Base-by-base conservation (phyloP, 2,113 vertebrate genomes). In the Bambusicola thoracicus region DNA sequence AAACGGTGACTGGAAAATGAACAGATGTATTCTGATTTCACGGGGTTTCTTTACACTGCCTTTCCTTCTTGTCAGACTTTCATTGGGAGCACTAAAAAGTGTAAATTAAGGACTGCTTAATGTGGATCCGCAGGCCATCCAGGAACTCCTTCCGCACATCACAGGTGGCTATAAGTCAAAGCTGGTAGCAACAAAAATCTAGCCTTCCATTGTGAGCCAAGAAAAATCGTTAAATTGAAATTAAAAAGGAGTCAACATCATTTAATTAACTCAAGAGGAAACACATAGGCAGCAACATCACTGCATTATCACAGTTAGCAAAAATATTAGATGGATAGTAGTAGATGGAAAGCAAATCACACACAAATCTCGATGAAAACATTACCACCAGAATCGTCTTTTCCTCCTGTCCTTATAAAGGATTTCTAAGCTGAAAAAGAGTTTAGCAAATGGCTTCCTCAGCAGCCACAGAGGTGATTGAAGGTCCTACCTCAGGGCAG, bases 371-470 rank as follows among this genome's bases (percentile, higher is more conserved):
- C 34, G 32, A 92, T 72, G 76, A 70, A 53, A 49, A 87, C 73
- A 38, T 74, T 67, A 83, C 66, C 13, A 4, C 36, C 13, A 5
- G 6, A 46, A 29, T 22, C 63, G 24, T 32, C 77, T 87, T 89
- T 87, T 90, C 46, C 53, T 67, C 41, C 41, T 87, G 36, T 29
- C 30, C 22, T 36, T 72, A 29, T 69, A 82, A 92, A 53, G 27
- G 43, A 65, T 72, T 93, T 85, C 72, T 85, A 81, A 81, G 41
- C 36, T 41, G 79, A 73, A 76, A 74, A 53, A 65, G 43, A 82
- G 30, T 59, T 89, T 65, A 66, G 90, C 83, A 95, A 89, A 8
- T 73, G 72, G 19, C 84, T 87, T 58, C 66, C 53, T 94, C 87
- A 90, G 93, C 94, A 95, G 25, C 55, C 56, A 12, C 4, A 32